Conservation (phyloP, 1,140 invertebrate genomes). For the Ectropis grisescens region DNA sequence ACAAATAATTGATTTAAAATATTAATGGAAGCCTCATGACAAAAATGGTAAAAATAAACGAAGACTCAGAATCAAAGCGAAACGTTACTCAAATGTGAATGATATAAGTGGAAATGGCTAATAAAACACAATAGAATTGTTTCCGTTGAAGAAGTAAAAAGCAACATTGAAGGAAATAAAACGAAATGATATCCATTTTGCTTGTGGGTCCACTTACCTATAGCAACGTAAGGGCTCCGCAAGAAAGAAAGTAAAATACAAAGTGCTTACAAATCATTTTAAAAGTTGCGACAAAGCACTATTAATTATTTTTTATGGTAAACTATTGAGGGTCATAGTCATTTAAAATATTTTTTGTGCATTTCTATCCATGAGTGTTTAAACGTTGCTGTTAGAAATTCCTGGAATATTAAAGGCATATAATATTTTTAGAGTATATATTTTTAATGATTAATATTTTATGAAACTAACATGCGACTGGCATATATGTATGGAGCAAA, state of each 20-base stretch:
- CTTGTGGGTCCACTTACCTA: constrained; percentile 63
- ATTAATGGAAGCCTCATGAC: too few species aligned
- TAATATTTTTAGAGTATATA: too few species aligned
- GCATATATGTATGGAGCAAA: constrained; percentile 37
- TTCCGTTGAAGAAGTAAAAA: constrained; percentile 27
- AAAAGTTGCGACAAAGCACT: constrained; percentile 24
- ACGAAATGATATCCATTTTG: constrained; percentile 35
- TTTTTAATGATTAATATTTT: too few species aligned
- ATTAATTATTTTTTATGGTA: constrained; percentile 7
- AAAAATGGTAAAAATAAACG: constrained; percentile 31
- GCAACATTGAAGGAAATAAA: constrained; percentile 33
- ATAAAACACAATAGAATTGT: constrained; percentile 28
- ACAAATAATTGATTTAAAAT: too few species aligned
- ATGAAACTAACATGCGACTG: constrained; percentile 55
- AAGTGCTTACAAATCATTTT: constrained; percentile 53
- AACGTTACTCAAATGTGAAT: constrained; percentile 63
- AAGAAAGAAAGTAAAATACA: constrained; percentile 69
- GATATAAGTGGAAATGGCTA: constrained; percentile 41
- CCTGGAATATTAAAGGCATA: too few species aligned
- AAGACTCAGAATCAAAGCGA: constrained; percentile 62
- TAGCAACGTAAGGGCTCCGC: constrained; percentile 67
- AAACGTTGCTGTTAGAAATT: too few species aligned
- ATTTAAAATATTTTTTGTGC: too few species aligned
- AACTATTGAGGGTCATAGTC: too few species aligned
- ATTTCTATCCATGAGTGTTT: too few species aligned